Conservation (phyloP, 2,888 invertebrate genomes). For the Eudemis profundana region DNA sequence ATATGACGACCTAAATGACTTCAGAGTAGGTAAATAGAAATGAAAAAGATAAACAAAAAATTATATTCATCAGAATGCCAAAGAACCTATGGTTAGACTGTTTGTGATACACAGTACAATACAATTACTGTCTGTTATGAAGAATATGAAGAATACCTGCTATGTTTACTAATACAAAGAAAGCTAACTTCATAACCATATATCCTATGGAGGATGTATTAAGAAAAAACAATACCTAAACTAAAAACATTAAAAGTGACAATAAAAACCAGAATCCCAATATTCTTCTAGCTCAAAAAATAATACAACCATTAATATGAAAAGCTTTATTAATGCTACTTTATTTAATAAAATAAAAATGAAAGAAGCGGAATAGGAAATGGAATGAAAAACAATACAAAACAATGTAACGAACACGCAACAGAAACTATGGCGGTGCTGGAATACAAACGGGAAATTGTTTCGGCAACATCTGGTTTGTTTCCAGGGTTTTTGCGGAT, state of each 20-base stretch:
- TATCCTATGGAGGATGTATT: too few species aligned
- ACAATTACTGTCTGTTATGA: too few species aligned
- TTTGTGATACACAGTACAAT: too few species aligned
- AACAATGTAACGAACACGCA: constrained; percentile 37
- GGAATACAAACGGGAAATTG: constrained; percentile 40
- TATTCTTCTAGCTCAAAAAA: too few species aligned
- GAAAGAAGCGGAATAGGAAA: constrained; percentile 9
- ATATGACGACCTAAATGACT: constrained; percentile 3
- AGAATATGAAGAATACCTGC: too few species aligned
- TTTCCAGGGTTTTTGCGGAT: constrained; percentile 45
- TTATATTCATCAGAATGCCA: neutral
- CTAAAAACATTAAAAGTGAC: too few species aligned
- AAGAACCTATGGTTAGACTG: too few species aligned
- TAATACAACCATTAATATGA: neutral
- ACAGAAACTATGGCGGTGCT: constrained; percentile 31
- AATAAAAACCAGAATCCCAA: too few species aligned
- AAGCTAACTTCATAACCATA: too few species aligned
- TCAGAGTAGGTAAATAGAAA: neutral
- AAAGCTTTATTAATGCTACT: neutral
- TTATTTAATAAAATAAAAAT: constrained; percentile 19
- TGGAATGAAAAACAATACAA: constrained; percentile 25
- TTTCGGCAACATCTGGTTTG: constrained; percentile 45
- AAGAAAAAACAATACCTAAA: too few species aligned
- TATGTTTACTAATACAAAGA: too few species aligned
- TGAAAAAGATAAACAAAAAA: neutral